Evolutionary conservation across 1,140 invertebrate species (phyloP).

Genomic region (Oscheius sp.): DNA sequence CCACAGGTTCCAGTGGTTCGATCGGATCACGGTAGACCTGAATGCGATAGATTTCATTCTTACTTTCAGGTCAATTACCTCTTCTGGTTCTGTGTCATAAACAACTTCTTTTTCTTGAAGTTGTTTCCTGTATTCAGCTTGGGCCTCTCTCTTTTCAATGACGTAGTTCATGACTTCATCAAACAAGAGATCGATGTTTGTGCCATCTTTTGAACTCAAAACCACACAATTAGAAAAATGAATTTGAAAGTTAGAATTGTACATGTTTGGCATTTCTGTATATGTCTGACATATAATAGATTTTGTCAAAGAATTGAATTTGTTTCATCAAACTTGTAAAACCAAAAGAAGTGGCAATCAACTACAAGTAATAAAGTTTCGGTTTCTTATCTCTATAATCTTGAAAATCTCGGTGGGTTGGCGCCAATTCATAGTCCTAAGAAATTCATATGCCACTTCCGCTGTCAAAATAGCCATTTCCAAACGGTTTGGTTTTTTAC

Average conservation of each 20-base stretch:
- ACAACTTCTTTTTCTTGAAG: neutral
- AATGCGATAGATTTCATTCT: neutral
- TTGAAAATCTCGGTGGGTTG: too few species aligned
- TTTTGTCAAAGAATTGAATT: neutral
- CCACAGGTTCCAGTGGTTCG: neutral
- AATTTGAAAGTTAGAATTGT: too few species aligned
- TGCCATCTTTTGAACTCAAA: neutral
- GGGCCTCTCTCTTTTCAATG: neutral
- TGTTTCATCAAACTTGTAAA: neutral
- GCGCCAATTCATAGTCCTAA: too few species aligned
- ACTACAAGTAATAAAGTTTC: neutral
- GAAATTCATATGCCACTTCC: too few species aligned
- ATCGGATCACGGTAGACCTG: slow-evolving; percentile 1
- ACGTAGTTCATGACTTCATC: neutral
- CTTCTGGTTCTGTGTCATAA: neutral
- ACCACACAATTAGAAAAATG: neutral
- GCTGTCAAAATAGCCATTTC: too few species aligned
- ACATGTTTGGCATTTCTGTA: too few species aligned
- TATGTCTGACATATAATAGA: too few species aligned
- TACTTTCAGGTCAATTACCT: neutral
- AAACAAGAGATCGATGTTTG: neutral
- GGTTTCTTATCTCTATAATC: too few species aligned
- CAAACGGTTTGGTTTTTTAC: too few species aligned
- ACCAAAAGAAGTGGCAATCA: neutral
- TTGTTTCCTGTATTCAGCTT: neutral